These are phyloP conservation scores for Thunnus maccoyii DNA, from an alignment of 2,113 vertebrate genomes.

Conservation along the genomic window DNA sequence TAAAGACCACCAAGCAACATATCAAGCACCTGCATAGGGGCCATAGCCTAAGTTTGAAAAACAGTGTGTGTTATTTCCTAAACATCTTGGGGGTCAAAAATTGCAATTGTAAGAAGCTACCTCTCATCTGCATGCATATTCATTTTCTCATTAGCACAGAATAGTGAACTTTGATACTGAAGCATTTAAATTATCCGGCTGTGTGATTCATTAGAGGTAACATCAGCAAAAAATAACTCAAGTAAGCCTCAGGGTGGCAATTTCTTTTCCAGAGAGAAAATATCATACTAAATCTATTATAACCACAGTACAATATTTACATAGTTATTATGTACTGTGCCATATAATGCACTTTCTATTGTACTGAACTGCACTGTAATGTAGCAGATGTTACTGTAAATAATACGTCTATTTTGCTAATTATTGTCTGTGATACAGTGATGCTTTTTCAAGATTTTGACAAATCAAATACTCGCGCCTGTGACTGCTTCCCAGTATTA, in stretches of 20 bases:
- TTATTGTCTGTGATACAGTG: constrained; percentile 18
- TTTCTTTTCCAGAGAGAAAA: constrained; percentile 36
- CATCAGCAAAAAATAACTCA: constrained; percentile 12
- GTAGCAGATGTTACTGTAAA: neutral
- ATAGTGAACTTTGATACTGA: constrained; percentile 32
- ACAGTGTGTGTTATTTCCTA: neutral
- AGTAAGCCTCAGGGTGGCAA: neutral
- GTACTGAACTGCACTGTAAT: neutral
- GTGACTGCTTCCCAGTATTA: constrained; percentile 29
- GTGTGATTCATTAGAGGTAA: constrained; percentile 47
- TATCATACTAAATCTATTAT: constrained; percentile 28
- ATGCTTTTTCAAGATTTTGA: constrained; percentile 23
- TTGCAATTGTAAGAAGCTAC: constrained; percentile 9
- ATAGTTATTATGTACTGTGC: neutral
- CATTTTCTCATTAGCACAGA: constrained; percentile 43
- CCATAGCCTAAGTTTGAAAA: no score
- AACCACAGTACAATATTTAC: constrained; percentile 4
- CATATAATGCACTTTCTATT: neutral
- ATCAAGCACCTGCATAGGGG: no score
- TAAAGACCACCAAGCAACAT: no score
- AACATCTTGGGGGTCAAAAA: constrained; percentile 28
- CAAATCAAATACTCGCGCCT: constrained; percentile 20
- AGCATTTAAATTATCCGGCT: constrained; percentile 38
- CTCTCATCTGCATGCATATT: constrained; percentile 37
- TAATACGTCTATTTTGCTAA: constrained; percentile 1